These are phyloP conservation scores for Nannobrachium achirus DNA, from an alignment of 2,113 vertebrate species.

Conservation along the genomic window DNA sequence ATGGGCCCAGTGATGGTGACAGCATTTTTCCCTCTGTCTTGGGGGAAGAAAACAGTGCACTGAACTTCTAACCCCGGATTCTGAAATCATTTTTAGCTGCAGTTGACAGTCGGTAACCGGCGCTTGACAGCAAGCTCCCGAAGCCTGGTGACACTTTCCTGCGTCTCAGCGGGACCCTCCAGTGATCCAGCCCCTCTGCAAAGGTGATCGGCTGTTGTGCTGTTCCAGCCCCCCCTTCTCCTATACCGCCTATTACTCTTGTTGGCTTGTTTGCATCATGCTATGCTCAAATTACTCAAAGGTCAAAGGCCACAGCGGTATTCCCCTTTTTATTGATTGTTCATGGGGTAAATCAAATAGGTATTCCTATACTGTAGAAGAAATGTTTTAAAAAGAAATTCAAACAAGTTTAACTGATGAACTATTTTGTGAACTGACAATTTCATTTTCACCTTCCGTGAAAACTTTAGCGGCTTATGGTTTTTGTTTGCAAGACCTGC, in stretches of 20 bases:
- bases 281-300: slow-evolving; percentile 7
- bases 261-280: slow-evolving; percentile 13
- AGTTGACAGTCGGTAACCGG: slow-evolving; percentile 79
- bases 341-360: slow-evolving; percentile 3
- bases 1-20: slow-evolving; percentile 60
- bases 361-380: background rate
- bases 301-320: background rate
- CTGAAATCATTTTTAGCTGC: slow-evolving; percentile 78
- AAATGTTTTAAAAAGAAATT: too few relatives aligned
- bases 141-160: slow-evolving; percentile 78
- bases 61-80: slow-evolving; percentile 77
- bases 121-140: slow-evolving; percentile 77
- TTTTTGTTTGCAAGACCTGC: too few relatives aligned
- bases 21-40: slow-evolving; percentile 65
- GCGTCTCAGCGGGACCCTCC: slow-evolving; percentile 72
- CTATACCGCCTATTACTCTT: slow-evolving; percentile 43
- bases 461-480: too few relatives aligned
- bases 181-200: slow-evolving; percentile 79
- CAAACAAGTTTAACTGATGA: background rate
- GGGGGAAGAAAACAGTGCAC: slow-evolving; percentile 63
- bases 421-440: background rate
- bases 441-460: slow-evolving; percentile 1
- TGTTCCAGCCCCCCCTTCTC: slow-evolving; percentile 79
- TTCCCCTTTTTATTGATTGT: background rate
- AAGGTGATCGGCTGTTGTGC: slow-evolving; percentile 88